Percentiles rank a stretch among this genome's conserved stretches.
phyloP scores from a whole-genome alignment of 2,797 vertebrate species.

The Platyrinchus mystaceus region DNA sequence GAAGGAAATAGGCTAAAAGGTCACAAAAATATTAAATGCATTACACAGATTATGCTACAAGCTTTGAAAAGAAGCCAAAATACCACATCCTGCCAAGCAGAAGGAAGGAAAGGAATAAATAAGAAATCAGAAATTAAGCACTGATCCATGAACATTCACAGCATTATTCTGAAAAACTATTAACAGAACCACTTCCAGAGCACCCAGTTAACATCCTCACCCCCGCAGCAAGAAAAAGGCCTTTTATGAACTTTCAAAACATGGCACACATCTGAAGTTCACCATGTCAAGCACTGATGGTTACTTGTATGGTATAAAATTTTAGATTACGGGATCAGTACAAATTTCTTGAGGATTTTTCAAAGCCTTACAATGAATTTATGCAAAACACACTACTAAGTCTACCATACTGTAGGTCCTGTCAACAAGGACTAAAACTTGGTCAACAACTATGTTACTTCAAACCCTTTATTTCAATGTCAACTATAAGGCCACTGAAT shows the following conservation, averaged over 20 bases:
- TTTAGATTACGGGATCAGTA: conserved; percentile 71
- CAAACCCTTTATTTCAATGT: neutral
- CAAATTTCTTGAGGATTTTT: conserved; percentile 68
- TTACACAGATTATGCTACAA: conserved; percentile 52
- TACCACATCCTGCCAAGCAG: conserved; percentile 67
- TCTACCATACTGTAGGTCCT: conserved; percentile 72
- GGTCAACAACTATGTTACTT: neutral
- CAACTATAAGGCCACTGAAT: neutral
- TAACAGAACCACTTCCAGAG: neutral
- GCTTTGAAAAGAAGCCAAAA: conserved; percentile 64
- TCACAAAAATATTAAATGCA: conserved; percentile 41
- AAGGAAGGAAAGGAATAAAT: conserved; percentile 48
- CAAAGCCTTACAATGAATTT: conserved; percentile 49
- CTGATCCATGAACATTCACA: conserved; percentile 68
- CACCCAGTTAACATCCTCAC: neutral
- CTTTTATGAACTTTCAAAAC: neutral
- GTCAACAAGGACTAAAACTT: conserved; percentile 2
- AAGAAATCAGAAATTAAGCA: conserved; percentile 72
- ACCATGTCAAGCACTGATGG: neutral
- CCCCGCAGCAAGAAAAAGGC: neutral
- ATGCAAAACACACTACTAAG: conserved; percentile 43
- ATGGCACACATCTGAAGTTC: neutral
- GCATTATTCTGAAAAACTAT: neutral
- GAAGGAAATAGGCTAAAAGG: conserved; percentile 4
- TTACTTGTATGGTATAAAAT: neutral